Evolutionary conservation across 2,888 invertebrate genomes (phyloP).

Genomic region (Thymelicus acteon): DNA sequence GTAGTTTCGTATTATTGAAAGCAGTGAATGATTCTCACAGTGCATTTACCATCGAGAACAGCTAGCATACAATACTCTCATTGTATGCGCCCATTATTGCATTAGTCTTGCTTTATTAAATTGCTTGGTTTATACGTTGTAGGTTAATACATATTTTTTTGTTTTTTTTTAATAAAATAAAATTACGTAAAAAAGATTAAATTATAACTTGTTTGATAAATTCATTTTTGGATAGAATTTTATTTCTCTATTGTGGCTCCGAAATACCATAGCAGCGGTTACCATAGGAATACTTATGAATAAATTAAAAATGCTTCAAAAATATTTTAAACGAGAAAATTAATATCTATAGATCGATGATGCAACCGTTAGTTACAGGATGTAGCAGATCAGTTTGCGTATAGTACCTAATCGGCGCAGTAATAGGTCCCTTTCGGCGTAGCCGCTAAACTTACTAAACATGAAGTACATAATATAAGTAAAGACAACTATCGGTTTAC

Average conservation of each 20-base stretch:
- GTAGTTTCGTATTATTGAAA: slow-evolving; percentile 29
- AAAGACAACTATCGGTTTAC: too few species aligned
- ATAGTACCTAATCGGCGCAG: slow-evolving; percentile 61
- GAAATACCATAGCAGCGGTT: too few species aligned
- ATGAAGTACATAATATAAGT: background rate
- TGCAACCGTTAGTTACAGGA: slow-evolving; percentile 62
- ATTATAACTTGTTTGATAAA: background rate
- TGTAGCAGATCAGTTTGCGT: slow-evolving; percentile 44
- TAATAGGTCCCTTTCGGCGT: slow-evolving; percentile 55
- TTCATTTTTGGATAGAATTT: too few species aligned
- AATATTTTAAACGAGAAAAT: too few species aligned
- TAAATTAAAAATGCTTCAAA: too few species aligned
- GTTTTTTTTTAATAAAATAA: background rate
- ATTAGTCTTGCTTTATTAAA: slow-evolving; percentile 30
- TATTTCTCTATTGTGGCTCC: too few species aligned
- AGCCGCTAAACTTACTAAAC: background rate
- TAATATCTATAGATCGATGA: slow-evolving; percentile 46
- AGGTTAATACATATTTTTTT: slow-evolving; percentile 39
- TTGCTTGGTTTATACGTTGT: slow-evolving; percentile 22
- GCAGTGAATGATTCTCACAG: slow-evolving; percentile 33
- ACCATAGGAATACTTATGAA: too few species aligned
- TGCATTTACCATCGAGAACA: slow-evolving; percentile 23
- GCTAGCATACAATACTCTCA: slow-evolving; percentile 27
- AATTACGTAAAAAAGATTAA: background rate
- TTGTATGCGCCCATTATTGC: slow-evolving; percentile 23